Conservation (phyloP, 92 coral and sea anemone species). For the Phenganax subtilis region DNA sequence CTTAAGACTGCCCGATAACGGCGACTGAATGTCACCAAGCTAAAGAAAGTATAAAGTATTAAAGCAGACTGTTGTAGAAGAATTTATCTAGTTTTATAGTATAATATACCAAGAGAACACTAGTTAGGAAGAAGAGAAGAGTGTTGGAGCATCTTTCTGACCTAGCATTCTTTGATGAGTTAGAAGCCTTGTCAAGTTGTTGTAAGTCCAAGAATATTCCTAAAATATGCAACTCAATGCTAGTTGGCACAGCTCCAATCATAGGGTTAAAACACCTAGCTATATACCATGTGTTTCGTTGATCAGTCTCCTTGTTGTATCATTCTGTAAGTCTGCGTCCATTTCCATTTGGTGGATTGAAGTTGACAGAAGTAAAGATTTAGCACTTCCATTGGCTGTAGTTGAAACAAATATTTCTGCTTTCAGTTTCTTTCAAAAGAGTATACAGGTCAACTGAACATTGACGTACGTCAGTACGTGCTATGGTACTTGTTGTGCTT, state of each 20-base stretch:
- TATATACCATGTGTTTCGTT: conserved; percentile 89
- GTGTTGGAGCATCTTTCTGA: conserved; percentile 9
- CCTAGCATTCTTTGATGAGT: conserved; percentile 74
- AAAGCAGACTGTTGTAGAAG: background rate
- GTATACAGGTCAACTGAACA: too few species aligned
- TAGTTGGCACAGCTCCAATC: background rate
- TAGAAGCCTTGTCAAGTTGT: conserved; percentile 67
- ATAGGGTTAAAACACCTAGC: background rate
- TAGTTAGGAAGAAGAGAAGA: background rate
- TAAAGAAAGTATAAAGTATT: conserved; percentile 15
- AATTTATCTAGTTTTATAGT: background rate
- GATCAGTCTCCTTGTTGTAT: conserved; percentile 71
- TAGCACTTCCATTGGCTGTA: background rate
- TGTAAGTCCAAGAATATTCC: conserved; percentile 94
- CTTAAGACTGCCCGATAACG: conserved; percentile 79
- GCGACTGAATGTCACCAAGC: conserved; percentile 81
- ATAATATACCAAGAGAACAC: too few species aligned
- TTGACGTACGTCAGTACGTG: too few species aligned
- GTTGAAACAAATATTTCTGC: background rate
- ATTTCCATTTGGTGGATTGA: conserved; percentile 74
- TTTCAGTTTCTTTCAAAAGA: background rate
- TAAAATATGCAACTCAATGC: conserved; percentile 33
- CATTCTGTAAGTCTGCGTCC: conserved; percentile 82
- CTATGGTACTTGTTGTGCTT: background rate
- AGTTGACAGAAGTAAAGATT: conserved; percentile 47